Conservation (phyloP, 2,797 vertebrate species). For the Lophius americanus region DNA sequence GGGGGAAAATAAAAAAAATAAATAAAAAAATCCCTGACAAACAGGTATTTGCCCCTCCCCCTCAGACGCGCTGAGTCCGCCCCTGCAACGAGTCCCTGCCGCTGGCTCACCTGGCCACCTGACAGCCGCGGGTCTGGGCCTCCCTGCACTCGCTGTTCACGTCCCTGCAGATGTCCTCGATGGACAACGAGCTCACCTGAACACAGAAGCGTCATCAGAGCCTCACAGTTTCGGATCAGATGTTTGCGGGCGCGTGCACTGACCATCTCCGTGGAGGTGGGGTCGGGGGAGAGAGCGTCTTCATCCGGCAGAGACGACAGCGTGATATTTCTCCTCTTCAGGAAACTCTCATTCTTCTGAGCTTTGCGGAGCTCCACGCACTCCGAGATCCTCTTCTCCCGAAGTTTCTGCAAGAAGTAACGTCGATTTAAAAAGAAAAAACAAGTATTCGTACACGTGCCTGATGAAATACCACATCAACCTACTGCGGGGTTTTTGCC, state of each 20-base stretch:
- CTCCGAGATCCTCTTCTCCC: constrained; percentile 81
- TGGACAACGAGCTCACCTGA: constrained; percentile 60
- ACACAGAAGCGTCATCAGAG: not conserved
- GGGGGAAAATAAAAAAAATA: too few species aligned
- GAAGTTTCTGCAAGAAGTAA: constrained; percentile 75
- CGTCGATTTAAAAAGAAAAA: accelerated
- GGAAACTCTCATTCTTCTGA: constrained; percentile 86
- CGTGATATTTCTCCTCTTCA: constrained; percentile 87
- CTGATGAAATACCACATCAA: not conserved
- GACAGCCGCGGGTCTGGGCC: constrained; percentile 83
- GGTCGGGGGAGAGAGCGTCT: constrained; percentile 66
- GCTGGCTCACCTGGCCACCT: constrained; percentile 85
- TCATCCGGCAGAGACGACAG: constrained; percentile 68
- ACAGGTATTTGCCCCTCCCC: not conserved
- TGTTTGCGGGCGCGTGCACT: not conserved
- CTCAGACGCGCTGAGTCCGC: too few species aligned
- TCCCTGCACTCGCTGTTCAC: constrained; percentile 74
- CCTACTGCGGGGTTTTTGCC: constrained; percentile 87
- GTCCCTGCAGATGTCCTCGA: constrained; percentile 82
- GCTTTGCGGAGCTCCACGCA: constrained; percentile 88
- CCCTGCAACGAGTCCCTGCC: not conserved
- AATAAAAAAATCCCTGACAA: too few species aligned
- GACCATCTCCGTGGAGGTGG: constrained; percentile 50
- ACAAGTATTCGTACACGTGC: too few species aligned
- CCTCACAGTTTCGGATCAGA: accelerated